Evolutionary conservation across 2,888 invertebrate genomes (phyloP).

Genomic region (Liopterus haemorrhoidalis): DNA sequence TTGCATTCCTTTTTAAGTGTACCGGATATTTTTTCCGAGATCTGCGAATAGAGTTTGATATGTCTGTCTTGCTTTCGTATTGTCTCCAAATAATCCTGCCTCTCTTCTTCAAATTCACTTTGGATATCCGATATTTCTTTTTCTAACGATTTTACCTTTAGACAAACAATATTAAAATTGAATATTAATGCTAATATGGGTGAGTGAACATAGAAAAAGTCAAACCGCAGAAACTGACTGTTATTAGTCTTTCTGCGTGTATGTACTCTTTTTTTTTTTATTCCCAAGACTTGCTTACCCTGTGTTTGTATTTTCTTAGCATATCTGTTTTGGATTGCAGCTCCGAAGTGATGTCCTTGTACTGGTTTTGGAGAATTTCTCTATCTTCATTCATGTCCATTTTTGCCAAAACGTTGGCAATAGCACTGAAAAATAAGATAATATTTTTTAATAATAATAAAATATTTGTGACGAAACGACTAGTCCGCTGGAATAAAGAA

Average conservation of each 20-base stretch:
- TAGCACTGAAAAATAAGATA: conserved; percentile 43
- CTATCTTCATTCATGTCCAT: conserved; percentile 63
- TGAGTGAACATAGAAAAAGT: no score
- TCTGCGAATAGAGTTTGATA: conserved; percentile 59
- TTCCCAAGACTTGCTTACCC: conserved; percentile 43
- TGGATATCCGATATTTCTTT: conserved; percentile 71
- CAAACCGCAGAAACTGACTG: no score
- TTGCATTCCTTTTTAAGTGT: conserved; percentile 67
- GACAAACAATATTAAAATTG: background rate
- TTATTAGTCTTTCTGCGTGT: no score
- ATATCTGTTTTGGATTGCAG: conserved; percentile 64
- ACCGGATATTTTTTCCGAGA: conserved; percentile 61
- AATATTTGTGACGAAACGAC: no score
- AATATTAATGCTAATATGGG: background rate
- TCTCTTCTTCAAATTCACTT: conserved; percentile 73
- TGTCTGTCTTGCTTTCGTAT: conserved; percentile 68
- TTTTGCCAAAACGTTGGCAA: conserved; percentile 53
- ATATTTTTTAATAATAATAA: background rate
- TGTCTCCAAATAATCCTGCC: conserved; percentile 77
- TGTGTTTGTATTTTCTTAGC: conserved; percentile 58
- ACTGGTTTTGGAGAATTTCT: conserved; percentile 65
- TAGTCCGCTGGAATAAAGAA: no score
- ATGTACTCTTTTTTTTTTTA: no score
- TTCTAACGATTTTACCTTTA: conserved; percentile 58
- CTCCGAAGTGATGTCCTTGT: conserved; percentile 72